Percentiles rank a stretch among this genome's conserved stretches.
These are phyloP conservation scores for Contarinia nasturtii DNA, from an alignment of 1,140 invertebrate species.

Conservation along the genomic window DNA sequence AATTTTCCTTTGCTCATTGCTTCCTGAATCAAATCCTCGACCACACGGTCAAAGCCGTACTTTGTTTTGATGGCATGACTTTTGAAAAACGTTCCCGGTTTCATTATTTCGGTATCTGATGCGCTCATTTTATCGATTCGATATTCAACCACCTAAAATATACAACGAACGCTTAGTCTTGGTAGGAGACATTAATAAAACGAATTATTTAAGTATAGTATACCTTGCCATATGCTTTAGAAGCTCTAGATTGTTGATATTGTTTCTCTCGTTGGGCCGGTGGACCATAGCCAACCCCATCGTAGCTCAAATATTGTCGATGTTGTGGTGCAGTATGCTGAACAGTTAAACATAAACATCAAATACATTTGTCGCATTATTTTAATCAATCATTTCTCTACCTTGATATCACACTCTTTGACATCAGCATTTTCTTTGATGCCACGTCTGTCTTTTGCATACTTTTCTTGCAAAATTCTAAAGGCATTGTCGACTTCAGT, in stretches of 20 bases:
- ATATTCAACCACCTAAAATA: slow-evolving; percentile 43
- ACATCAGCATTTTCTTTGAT: slow-evolving; percentile 24
- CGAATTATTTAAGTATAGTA: neutral
- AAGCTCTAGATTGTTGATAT: slow-evolving; percentile 44
- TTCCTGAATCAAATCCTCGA: slow-evolving; percentile 79
- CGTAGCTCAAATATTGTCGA: slow-evolving; percentile 63
- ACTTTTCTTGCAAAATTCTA: slow-evolving; percentile 31
- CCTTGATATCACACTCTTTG: slow-evolving; percentile 29
- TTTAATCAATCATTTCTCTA: slow-evolving; percentile 4
- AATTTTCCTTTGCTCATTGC: slow-evolving; percentile 78
- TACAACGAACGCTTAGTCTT: neutral
- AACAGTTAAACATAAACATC: slow-evolving; percentile 10
- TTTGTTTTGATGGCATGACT: slow-evolving; percentile 60
- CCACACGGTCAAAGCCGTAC: slow-evolving; percentile 68
- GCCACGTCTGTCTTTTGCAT: slow-evolving; percentile 26
- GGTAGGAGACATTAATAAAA: neutral
- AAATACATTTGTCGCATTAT: neutral
- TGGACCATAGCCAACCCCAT: slow-evolving; percentile 56
- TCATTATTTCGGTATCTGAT: slow-evolving; percentile 46
- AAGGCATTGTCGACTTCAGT: slow-evolving; percentile 39
- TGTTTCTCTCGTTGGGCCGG: slow-evolving; percentile 57
- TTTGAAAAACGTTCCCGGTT: slow-evolving; percentile 31
- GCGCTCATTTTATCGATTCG: slow-evolving; percentile 43
- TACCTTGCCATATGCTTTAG: slow-evolving; percentile 45
- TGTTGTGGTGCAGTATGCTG: slow-evolving; percentile 76